phyloP scores from a whole-genome alignment of 2,888 invertebrate species.

The Autographa pulchrina region DNA sequence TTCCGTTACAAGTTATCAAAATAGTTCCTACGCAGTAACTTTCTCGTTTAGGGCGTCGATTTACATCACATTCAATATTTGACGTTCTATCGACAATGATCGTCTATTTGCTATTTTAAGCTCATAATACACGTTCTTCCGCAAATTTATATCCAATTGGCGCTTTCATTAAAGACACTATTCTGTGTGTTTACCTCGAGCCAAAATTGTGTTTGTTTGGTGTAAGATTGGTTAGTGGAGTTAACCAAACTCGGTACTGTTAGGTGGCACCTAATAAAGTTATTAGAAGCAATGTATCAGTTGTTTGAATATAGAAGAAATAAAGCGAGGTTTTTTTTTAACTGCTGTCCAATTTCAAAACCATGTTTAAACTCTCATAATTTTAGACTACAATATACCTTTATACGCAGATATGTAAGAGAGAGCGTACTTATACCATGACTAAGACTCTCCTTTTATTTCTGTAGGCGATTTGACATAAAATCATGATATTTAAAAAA shows the following conservation, averaged over 20 bases:
- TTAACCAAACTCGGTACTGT: not conserved
- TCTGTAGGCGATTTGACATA: too few species aligned
- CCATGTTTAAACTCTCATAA: too few species aligned
- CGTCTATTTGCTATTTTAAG: constrained; percentile 1
- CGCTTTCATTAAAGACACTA: not conserved
- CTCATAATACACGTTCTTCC: not conserved
- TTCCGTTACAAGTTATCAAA: not conserved
- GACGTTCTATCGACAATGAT: not conserved
- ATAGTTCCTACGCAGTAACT: constrained; percentile 7
- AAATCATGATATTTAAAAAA: too few species aligned
- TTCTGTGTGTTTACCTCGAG: not conserved
- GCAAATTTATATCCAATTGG: not conserved
- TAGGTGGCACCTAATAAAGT: not conserved
- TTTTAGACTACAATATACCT: too few species aligned
- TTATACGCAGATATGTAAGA: too few species aligned
- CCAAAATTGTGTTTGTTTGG: not conserved
- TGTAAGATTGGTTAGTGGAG: not conserved
- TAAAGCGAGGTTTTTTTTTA: too few species aligned
- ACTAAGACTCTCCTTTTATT: too few species aligned
- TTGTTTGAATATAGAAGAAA: too few species aligned
- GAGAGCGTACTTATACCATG: too few species aligned
- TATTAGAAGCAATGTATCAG: not conserved
- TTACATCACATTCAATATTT: constrained; percentile 2
- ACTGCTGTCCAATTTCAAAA: too few species aligned
- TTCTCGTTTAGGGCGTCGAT: not conserved